These are phyloP conservation scores for Crotalus tigris DNA, from an alignment of 2,113 vertebrate species.

Conservation along the genomic window DNA sequence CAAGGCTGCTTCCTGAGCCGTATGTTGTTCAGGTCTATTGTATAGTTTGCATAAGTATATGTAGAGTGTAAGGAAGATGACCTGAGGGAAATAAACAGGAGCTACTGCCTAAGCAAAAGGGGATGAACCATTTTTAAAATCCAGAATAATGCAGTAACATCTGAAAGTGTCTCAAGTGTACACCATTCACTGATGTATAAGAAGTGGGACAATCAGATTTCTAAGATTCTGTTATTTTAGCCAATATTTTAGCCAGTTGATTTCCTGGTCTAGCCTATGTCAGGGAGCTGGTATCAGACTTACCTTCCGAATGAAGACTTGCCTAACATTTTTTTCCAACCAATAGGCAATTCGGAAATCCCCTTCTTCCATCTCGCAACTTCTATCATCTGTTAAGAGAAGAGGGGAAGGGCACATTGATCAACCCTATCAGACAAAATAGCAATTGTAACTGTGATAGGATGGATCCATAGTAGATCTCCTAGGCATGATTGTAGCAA, in stretches of 20 bases:
- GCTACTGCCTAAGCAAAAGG: neutral
- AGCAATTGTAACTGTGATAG: neutral
- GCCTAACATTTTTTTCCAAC: conserved; percentile 79
- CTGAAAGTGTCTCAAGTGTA: neutral
- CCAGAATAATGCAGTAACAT: neutral
- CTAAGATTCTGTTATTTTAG: neutral
- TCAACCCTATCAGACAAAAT: neutral
- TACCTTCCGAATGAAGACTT: conserved; percentile 89
- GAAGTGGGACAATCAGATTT: neutral
- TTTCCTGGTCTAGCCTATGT: neutral
- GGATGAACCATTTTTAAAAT: neutral
- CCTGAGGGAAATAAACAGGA: neutral
- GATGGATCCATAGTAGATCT: neutral
- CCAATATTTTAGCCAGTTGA: neutral
- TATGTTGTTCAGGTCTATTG: neutral
- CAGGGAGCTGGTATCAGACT: neutral
- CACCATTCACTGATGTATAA: neutral
- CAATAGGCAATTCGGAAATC: conserved; percentile 70
- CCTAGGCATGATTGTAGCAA: neutral
- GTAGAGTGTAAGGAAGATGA: neutral
- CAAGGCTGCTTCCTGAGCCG: neutral
- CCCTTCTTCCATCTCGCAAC: conserved; percentile 56
- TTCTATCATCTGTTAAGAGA: neutral
- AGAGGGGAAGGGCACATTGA: neutral
- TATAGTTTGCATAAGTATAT: neutral